These are phyloP conservation scores for Drosophila hawaiiensis DNA, from an alignment of 2,888 invertebrate species.

Conservation along the genomic window DNA sequence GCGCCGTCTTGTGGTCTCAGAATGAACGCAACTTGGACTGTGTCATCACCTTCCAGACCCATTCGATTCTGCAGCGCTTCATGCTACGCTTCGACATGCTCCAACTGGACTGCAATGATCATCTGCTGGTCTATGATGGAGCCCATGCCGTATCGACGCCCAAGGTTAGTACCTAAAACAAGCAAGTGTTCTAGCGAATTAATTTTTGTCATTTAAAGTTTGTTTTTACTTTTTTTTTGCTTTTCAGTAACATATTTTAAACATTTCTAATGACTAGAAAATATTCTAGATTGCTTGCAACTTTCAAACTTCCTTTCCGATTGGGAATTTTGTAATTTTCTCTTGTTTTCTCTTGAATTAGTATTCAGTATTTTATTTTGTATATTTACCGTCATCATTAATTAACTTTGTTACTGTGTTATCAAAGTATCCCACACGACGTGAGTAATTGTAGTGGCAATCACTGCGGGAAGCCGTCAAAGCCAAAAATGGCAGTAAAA, in stretches of 20 bases:
- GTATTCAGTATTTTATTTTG: neutral
- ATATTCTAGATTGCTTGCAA: neutral
- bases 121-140: constrained; percentile 96
- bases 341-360: neutral
- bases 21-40: constrained; percentile 96
- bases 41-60: constrained; percentile 97
- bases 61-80: constrained; percentile 96
- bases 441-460: constrained; percentile 43
- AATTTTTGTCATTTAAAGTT: neutral
- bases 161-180: constrained; percentile 89
- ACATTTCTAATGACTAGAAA: neutral
- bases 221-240: neutral
- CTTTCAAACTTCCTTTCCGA: neutral
- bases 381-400: neutral
- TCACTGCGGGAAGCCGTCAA: constrained; percentile 35
- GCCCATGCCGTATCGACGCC: constrained; percentile 95
- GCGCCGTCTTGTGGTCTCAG: constrained; percentile 95
- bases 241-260: neutral
- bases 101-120: constrained; percentile 97
- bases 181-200: neutral
- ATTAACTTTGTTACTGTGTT: constrained; percentile 1
- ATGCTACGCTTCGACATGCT: constrained; percentile 97
- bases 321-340: neutral
- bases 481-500: constrained; percentile 35
- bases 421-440: neutral